Evolutionary conservation across 2,797 vertebrate species (phyloP).

Genomic region (Clarias laeviceps): DNA sequence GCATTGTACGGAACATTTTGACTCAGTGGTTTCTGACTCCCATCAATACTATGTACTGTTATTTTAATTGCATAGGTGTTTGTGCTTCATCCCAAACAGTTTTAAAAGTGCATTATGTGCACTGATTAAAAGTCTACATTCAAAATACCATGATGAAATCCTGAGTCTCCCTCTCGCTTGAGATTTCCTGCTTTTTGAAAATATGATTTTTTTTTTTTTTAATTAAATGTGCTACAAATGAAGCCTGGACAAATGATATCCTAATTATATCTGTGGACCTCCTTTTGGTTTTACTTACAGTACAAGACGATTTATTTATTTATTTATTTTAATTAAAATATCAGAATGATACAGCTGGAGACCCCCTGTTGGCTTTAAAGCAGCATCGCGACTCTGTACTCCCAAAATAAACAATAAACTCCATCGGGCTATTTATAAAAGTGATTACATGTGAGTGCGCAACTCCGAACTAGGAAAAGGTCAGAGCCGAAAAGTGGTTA

Average conservation of each 20-base stretch:
- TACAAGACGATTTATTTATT: not conserved
- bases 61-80: too few relatives aligned
- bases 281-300: not conserved
- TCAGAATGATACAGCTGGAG: not conserved
- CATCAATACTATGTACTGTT: too few relatives aligned
- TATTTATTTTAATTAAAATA: not conserved
- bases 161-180: conserved; percentile 2
- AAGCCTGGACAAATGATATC: not conserved
- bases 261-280: not conserved
- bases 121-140: not conserved
- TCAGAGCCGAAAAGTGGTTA: conserved; percentile 5
- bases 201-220: not conserved
- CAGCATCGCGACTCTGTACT: not conserved
- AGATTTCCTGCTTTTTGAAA: conserved; percentile 3
- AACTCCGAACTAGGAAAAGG: conserved; percentile 21
- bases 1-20: too few relatives aligned
- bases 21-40: too few relatives aligned
- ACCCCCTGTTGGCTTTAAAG: conserved; percentile 14
- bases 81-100: too few relatives aligned
- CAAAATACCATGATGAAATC: not conserved
- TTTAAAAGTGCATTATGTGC: not conserved
- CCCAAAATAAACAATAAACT: conserved; percentile 32
- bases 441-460: not conserved
- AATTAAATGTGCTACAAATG: not conserved
- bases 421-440: conserved; percentile 36